These are phyloP conservation scores for Garra rufa DNA, from an alignment of 2,113 vertebrate species.

Conservation along the genomic window DNA sequence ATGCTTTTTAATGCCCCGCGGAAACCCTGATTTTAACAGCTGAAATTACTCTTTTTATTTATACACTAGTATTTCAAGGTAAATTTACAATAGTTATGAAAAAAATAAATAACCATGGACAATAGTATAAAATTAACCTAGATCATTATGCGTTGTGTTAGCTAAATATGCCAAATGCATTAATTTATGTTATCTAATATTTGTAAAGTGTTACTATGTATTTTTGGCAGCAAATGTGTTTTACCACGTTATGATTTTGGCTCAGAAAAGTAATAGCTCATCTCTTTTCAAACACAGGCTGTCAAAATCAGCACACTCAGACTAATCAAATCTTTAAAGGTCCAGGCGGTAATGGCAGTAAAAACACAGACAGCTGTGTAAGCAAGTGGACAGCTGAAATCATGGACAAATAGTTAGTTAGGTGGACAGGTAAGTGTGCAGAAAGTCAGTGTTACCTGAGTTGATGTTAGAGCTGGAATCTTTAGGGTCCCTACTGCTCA, in stretches of 20 bases:
- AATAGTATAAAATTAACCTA: background rate
- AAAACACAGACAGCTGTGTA: background rate
- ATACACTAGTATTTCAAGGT: background rate
- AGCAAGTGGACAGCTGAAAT: background rate
- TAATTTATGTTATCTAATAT: background rate
- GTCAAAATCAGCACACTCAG: background rate
- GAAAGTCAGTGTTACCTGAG: slow-evolving; percentile 78
- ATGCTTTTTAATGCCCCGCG: too few relatives aligned
- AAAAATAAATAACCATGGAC: background rate
- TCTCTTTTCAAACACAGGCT: background rate
- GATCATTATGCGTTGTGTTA: background rate
- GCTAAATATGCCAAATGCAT: background rate
- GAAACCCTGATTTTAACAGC: too few relatives aligned
- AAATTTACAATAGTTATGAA: background rate
- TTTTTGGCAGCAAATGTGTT: background rate
- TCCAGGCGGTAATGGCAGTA: background rate
- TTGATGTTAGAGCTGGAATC: slow-evolving; percentile 92
- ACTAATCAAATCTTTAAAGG: background rate
- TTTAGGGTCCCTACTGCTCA: slow-evolving; percentile 87
- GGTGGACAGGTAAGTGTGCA: background rate
- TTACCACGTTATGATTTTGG: background rate
- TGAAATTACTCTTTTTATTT: too few relatives aligned
- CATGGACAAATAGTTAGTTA: background rate
- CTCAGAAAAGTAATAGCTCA: background rate
- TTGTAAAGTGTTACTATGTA: background rate